These are phyloP conservation scores for Erynnis tages DNA, from an alignment of 2,888 invertebrate species.

Conservation along the genomic window DNA sequence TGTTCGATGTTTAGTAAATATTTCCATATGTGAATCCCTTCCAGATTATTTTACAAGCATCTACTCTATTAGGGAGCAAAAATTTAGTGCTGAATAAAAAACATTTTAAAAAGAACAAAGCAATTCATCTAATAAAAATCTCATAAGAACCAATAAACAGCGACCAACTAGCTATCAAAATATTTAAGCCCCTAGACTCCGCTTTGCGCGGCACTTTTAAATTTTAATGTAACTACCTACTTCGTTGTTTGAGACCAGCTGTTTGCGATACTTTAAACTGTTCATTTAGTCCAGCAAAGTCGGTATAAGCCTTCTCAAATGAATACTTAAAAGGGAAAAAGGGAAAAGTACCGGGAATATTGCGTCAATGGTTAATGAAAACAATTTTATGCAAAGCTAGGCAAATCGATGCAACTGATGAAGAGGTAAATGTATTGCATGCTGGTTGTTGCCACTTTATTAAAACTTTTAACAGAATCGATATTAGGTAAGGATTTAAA, in stretches of 20 bases:
- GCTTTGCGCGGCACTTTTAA: not conserved
- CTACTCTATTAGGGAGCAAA: too few relatives aligned
- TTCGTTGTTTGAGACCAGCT: not conserved
- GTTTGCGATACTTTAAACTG: constrained; percentile 29
- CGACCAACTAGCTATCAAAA: too few relatives aligned
- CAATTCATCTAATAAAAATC: too few relatives aligned
- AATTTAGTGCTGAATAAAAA: too few relatives aligned
- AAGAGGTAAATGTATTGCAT: constrained; percentile 15
- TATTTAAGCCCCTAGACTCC: too few relatives aligned
- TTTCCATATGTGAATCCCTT: too few relatives aligned
- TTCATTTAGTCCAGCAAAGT: constrained; percentile 34
- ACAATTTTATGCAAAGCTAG: constrained; percentile 62
- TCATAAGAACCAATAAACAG: too few relatives aligned
- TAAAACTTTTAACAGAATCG: too few relatives aligned
- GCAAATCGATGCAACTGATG: constrained; percentile 40
- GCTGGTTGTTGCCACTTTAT: constrained; percentile 6
- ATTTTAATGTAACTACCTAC: not conserved
- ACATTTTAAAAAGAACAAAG: too few relatives aligned
- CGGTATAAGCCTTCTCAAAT: constrained; percentile 36
- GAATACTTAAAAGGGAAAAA: constrained; percentile 37
- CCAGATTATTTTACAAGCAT: too few relatives aligned
- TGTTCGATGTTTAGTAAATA: too few relatives aligned
- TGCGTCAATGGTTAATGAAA: constrained; percentile 48
- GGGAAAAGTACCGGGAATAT: constrained; percentile 32
- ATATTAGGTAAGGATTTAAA: too few relatives aligned